Evolutionary conservation across 1,140 invertebrate genomes (phyloP), one percentile per base, ranked within the genome.

Genomic region (Ridgeia piscesae): DNA sequence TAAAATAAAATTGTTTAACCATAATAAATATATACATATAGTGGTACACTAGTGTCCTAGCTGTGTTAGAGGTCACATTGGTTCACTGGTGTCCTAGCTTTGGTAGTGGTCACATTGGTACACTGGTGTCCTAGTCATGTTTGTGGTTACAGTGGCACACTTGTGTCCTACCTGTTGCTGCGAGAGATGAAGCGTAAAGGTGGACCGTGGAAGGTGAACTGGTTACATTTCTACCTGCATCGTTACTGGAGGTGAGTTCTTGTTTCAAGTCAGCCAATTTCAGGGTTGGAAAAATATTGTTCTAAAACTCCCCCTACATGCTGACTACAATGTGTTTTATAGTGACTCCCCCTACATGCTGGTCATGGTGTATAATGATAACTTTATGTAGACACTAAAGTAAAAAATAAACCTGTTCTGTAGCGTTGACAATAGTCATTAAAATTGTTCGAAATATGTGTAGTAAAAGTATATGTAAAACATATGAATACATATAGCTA

Each of bases 131-230:
- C 58, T 77, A 77, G 27, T 21, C 27, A 21, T 95, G 96, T 93
- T 88, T 97, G 93, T 96, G 95, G 58, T 77, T 77, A 97, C 27
- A 97, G 97, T 94, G 97, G 97, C 90, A 94, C 97, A 1, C 95
- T 97, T 0, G 94, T 97, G 0, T 94, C 96, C 0, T 97, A 97
- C 94, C 94, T 96, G 2, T 95, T 96, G 93, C 88, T 97, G 93
- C 96, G 95, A 94, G 96, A 96, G 93, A 94, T 96, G 58, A 94
- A 94, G 27, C 95, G 96, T 94, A 94, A n/a, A 35, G 92, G 93
- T 9, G 94, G 95, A 21, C 89, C 91, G 31, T 48, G 42, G 33
- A 89, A 92, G 33, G 34, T 93, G 11, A 77, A 50, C 94, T 95
- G 92, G 90, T 31, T 94, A 35, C 93, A 96, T 6, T 93, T 97